Percentiles rank a stretch among this genome's conserved stretches.
Conservation (phyloP, 2,888 invertebrate species). For the Thera britannica region DNA sequence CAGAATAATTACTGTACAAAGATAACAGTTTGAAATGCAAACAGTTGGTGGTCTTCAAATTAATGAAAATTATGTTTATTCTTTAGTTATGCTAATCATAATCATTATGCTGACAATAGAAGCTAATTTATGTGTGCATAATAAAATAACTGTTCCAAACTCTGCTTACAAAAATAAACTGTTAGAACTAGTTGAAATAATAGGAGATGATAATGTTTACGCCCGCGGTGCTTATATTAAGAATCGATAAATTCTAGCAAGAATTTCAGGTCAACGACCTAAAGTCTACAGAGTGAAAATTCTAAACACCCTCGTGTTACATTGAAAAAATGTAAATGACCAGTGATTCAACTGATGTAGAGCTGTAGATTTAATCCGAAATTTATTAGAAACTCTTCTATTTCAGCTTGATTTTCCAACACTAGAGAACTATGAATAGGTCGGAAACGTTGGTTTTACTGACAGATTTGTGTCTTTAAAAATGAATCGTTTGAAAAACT, state of each 20-base stretch:
- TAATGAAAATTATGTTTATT: constrained; percentile 36
- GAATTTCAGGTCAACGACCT: constrained; percentile 71
- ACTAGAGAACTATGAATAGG: constrained; percentile 69
- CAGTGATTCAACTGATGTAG: constrained; percentile 57
- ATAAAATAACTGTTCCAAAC: constrained; percentile 44
- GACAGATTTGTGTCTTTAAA: constrained; percentile 81
- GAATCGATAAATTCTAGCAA: constrained; percentile 62
- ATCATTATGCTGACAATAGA: constrained; percentile 48
- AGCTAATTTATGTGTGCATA: constrained; percentile 43
- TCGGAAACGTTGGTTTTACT: constrained; percentile 63
- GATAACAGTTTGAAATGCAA: constrained; percentile 9
- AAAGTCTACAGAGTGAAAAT: constrained; percentile 50
- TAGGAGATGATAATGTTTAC: constrained; percentile 50
- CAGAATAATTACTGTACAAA: constrained; percentile 12
- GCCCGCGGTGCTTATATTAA: constrained; percentile 58
- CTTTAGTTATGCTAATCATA: constrained; percentile 41
- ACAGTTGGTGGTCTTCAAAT: constrained; percentile 32
- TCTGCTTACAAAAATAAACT: constrained; percentile 45
- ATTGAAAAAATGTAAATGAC: constrained; percentile 59
- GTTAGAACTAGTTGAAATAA: constrained; percentile 43
- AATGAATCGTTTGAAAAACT: constrained; percentile 63
- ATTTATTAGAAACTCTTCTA: constrained; percentile 76
- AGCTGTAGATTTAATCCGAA: constrained; percentile 65
- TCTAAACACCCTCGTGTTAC: constrained; percentile 68
- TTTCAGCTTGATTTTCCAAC: constrained; percentile 72